Percentiles rank a stretch among this genome's conserved stretches.
Evolutionary conservation across 2,888 invertebrate genomes (phyloP).

Genomic region (Morpho helenor): DNA sequence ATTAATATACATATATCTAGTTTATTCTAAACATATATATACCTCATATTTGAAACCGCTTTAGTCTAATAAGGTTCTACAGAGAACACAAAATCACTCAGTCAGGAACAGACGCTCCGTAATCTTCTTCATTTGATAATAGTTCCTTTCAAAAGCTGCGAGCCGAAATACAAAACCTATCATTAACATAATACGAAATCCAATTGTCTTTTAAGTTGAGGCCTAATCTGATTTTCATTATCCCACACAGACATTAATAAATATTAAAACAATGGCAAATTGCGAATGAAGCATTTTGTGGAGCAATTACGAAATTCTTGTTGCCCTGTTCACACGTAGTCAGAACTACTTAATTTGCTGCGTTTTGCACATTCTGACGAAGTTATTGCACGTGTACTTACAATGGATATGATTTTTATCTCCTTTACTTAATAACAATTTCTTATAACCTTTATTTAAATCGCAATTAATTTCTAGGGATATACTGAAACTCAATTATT

Average conservation of each 20-base stretch:
- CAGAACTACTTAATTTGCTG: conserved; percentile 2
- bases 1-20: no score
- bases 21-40: no score
- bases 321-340: conserved; percentile 7
- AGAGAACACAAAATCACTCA: neutral
- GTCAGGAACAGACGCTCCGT: neutral
- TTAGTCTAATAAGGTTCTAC: no score
- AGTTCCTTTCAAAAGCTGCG: conserved; percentile 12
- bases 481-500: no score
- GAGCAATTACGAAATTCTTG: conserved; percentile 23
- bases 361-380: neutral
- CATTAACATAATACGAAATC: conserved; percentile 17
- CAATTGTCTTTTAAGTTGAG: conserved; percentile 17
- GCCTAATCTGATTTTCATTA: conserved; percentile 23
- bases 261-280: conserved; percentile 19
- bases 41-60: no score
- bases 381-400: neutral
- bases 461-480: no score
- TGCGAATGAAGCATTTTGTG: conserved; percentile 20
- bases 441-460: no score
- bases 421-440: no score
- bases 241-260: conserved; percentile 21
- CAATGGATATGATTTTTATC: neutral
- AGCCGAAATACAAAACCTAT: conserved; percentile 13
- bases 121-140: conserved; percentile 2